phyloP scores from a whole-genome alignment of 2,888 invertebrate genomes.

The Polymixis lichenea region DNA sequence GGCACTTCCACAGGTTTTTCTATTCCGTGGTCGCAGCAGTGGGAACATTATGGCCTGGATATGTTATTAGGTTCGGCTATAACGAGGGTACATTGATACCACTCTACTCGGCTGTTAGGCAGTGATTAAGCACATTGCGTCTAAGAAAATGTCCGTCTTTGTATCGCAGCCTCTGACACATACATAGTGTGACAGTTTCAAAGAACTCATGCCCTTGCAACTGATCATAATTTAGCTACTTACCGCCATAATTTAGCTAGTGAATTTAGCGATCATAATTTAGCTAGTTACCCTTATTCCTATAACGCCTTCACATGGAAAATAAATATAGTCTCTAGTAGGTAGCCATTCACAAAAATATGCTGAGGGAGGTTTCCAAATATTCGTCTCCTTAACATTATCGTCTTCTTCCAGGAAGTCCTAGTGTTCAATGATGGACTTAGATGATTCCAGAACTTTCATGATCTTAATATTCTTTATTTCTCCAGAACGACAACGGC shows the following conservation, averaged over 20 bases:
- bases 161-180: neutral
- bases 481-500: conserved; percentile 72
- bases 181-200: neutral
- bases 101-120: neutral
- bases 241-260: no score
- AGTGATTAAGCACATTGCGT: neutral
- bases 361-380: neutral
- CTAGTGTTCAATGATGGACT: neutral
- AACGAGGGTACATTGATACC: no score
- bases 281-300: neutral
- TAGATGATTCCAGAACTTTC: neutral
- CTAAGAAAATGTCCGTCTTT: neutral
- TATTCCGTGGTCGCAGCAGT: no score
- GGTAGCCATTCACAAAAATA: neutral
- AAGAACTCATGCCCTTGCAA: neutral
- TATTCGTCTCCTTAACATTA: neutral
- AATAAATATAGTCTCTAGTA: no score
- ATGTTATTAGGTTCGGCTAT: no score
- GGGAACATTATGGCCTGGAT: no score
- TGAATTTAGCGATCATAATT: no score
- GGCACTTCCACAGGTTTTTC: no score
- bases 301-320: neutral
- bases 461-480: neutral
- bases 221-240: no score
- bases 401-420: neutral